Evolutionary conservation across 2,888 invertebrate genomes (phyloP), one percentile per base, ranked within the genome.

Genomic region (Aleiodes alternator): DNA sequence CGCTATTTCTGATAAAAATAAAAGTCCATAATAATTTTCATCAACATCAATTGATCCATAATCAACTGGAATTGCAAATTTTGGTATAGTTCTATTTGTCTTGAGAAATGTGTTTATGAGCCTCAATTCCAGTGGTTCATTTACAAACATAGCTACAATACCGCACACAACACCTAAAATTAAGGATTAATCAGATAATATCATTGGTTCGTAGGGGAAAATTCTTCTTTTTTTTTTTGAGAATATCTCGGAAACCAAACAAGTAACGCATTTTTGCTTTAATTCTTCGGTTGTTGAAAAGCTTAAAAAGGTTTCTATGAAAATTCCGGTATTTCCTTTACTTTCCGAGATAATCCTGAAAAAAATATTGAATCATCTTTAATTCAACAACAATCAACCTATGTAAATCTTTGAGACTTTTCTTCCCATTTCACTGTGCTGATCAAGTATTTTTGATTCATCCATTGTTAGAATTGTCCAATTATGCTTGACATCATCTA

Each of bases 1-100:
- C 8, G 64, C 23, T 1, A 43, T n/a, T 23, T 64, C 64, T 4
- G 64, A 14, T 9, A 64, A 12, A 3, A 23, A 64, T 11, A 64
- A 48, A 0, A 64, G 64, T 0, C 43, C 16, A 11, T 23, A 64
- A 9, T 64, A 64, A 43, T 64, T 48, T 43, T 64, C 16, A 7
- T 43, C 43, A 23, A 64, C 64, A 23, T 64, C 48, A 3, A 64
- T 64, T 2, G 64, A 43, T 3, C 64, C 64, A 14, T 64, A 64
- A 7, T 64, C 64, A 8, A 64, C 64, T 43, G 64, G 64, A 48
- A 64, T 48, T 8, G 64, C 48, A 48, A 64, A 64, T 16, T 38
- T 43, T 1, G 64, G 64, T 64, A 48, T 23, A 7, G 43, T 48
- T 12, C 6, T 16, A 14, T 43, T 64, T 4, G 43, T 64, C 12